phyloP scores from a whole-genome alignment of 2,113 vertebrate species.

The Willisornis vidua region DNA sequence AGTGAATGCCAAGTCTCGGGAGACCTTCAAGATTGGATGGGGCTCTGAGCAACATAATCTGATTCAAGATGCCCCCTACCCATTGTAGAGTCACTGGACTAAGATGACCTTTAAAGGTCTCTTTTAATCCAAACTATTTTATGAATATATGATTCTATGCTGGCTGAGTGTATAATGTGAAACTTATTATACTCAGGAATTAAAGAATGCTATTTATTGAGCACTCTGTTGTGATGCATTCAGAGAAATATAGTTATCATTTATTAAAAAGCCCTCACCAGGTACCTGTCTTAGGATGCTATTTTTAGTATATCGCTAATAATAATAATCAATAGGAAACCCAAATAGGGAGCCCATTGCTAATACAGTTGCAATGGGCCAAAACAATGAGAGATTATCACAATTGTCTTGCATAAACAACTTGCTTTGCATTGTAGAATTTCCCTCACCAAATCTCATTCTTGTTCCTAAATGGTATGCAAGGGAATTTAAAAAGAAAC shows the following conservation, averaged over 20 bases:
- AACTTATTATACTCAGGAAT: conserved; percentile 12
- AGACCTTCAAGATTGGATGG: rapidly evolving
- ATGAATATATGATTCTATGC: not conserved
- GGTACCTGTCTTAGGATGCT: not conserved
- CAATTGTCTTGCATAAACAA: not conserved
- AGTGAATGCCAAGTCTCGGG: not conserved
- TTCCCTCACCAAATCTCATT: not conserved
- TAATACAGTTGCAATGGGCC: not conserved
- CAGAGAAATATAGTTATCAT: not conserved
- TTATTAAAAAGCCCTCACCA: not conserved
- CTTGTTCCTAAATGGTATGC: not conserved
- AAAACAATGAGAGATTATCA: not conserved
- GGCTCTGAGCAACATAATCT: not conserved
- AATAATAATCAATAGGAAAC: not conserved
- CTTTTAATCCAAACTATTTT: not conserved
- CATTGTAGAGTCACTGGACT: not conserved
- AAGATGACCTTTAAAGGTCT: not conserved
- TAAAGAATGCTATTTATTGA: not conserved
- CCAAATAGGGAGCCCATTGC: not conserved
- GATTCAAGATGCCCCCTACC: not conserved
- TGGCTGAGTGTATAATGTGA: conserved; percentile 31
- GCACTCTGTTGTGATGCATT: not conserved
- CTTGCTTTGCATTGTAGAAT: not conserved
- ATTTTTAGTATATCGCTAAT: not conserved
- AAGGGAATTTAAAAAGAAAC: not conserved